Percentiles rank a stretch among this genome's conserved stretches.
Conservation (phyloP, 2,888 invertebrate genomes). For the Mythimna ferrago region DNA sequence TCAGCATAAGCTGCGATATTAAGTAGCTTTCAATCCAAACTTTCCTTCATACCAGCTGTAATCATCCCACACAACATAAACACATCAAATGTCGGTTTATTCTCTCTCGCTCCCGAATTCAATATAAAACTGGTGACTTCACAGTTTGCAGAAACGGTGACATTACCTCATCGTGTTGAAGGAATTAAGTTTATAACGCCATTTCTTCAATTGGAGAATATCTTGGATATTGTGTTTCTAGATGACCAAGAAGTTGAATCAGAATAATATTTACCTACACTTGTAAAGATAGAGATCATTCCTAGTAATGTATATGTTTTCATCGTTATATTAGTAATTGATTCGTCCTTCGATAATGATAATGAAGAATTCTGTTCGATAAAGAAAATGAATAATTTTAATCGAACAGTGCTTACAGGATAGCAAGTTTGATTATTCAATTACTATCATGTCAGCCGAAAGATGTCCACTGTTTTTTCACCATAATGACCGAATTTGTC, state of each 20-base stretch:
- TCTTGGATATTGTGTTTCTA: conserved; percentile 39
- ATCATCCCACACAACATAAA: conserved; percentile 9
- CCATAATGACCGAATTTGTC: too few species aligned
- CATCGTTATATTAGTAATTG: too few species aligned
- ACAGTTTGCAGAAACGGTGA: conserved; percentile 38
- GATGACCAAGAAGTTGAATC: neutral
- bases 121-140: conserved; percentile 53
- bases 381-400: too few species aligned
- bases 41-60: neutral
- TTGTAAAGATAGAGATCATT: neutral
- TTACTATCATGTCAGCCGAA: too few species aligned
- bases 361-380: too few species aligned
- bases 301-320: neutral
- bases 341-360: too few species aligned
- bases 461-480: too few species aligned
- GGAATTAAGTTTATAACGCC: conserved; percentile 42
- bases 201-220: conserved; percentile 46
- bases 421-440: too few species aligned
- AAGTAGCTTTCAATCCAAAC: neutral
- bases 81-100: conserved; percentile 34
- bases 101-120: conserved; percentile 24
- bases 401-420: too few species aligned
- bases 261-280: neutral
- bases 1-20: too few species aligned
- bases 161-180: conserved; percentile 51